phyloP scores from a whole-genome alignment of 2,797 vertebrate species.

The Argyrosomus regius region DNA sequence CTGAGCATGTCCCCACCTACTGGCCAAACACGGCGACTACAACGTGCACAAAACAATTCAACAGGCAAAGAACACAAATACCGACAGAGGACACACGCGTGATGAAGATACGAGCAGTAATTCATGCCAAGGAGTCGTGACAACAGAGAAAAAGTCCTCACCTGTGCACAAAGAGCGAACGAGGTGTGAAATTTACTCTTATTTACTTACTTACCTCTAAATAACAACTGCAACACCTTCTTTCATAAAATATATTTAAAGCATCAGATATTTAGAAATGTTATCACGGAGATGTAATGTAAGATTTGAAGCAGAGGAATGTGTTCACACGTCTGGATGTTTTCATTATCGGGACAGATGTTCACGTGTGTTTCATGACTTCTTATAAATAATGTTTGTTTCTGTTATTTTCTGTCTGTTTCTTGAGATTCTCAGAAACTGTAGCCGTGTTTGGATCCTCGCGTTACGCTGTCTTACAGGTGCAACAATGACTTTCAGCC shows the following conservation, averaged over 20 bases:
- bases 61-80: conserved; percentile 6
- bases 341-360: neutral
- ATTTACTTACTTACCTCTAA: no score
- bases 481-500: no score
- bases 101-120: conserved; percentile 7
- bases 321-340: neutral
- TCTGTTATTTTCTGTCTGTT: no score
- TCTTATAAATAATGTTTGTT: no score
- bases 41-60: neutral
- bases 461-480: no score
- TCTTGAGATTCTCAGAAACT: no score
- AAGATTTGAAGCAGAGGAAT: neutral
- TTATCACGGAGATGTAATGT: neutral
- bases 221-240: no score
- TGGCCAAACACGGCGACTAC: conserved; percentile 56
- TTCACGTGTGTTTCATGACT: no score
- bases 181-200: no score
- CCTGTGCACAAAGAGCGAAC: no score
- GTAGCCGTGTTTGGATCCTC: no score
- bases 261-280: neutral
- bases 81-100: neutral
- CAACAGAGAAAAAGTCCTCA: neutral
- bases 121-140: neutral
- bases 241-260: neutral
- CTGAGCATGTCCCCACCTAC: conserved; percentile 72